A percentile compares a stretch with the other conserved stretches of the same genome.
phyloP scores from a whole-genome alignment of 1,140 invertebrate genomes.

The Condylostylus longicornis region DNA sequence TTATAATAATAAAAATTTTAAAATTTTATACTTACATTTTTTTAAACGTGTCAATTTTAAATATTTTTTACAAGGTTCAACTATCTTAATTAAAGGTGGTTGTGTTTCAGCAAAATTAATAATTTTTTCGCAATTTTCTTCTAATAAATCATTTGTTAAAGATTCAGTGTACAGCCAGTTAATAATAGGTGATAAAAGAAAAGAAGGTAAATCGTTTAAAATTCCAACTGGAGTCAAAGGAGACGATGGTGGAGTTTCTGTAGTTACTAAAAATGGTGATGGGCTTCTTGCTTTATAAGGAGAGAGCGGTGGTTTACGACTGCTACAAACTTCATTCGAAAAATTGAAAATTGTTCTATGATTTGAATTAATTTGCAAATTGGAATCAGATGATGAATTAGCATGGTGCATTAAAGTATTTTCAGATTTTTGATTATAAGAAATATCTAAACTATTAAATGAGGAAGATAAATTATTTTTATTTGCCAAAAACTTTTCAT shows the following conservation, averaged over 20 bases:
- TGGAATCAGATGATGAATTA: slow-evolving; percentile 23
- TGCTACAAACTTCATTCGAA: slow-evolving; percentile 22
- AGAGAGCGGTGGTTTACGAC: slow-evolving; percentile 21
- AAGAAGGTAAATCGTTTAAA: slow-evolving; percentile 34
- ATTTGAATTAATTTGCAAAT: slow-evolving; percentile 16
- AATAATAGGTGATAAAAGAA: slow-evolving; percentile 41
- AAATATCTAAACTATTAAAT: slow-evolving; percentile 25
- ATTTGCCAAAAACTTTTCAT: no score
- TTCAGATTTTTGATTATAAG: no score
- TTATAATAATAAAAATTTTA: not conserved
- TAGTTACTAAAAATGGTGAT: slow-evolving; percentile 21
- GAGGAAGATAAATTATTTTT: slow-evolving; percentile 20
- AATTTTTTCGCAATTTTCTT: slow-evolving; percentile 39
- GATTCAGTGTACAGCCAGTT: slow-evolving; percentile 51
- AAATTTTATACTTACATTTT: slow-evolving; percentile 37
- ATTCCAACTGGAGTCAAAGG: slow-evolving; percentile 25
- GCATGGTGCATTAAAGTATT: no score
- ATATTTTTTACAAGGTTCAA: slow-evolving; percentile 41
- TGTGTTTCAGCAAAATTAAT: slow-evolving; percentile 35
- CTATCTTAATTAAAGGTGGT: slow-evolving; percentile 38
- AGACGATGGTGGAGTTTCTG: slow-evolving; percentile 28
- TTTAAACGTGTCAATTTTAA: slow-evolving; percentile 45
- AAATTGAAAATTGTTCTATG: slow-evolving; percentile 29
- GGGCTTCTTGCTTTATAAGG: slow-evolving; percentile 24
- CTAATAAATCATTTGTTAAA: slow-evolving; percentile 38